These are phyloP conservation scores for Biston betularia DNA, from an alignment of 2,888 invertebrate genomes.

Conservation along the genomic window DNA sequence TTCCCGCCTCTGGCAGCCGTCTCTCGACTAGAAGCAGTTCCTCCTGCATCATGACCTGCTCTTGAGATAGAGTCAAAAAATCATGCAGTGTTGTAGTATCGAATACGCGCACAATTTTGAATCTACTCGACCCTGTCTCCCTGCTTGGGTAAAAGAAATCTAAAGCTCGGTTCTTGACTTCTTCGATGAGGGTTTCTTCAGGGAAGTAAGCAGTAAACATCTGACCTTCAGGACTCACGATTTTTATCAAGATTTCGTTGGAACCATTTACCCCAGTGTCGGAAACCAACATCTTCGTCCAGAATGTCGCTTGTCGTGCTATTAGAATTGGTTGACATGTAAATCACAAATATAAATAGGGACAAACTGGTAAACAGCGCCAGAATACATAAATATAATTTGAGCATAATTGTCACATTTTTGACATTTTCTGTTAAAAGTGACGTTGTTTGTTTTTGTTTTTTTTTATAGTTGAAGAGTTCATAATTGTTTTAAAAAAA, in stretches of 20 bases:
- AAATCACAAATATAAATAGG: conserved; percentile 58
- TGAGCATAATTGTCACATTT: conserved; percentile 60
- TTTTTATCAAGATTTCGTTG: conserved; percentile 68
- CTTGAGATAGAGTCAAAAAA: conserved; percentile 72
- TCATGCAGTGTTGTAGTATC: conserved; percentile 75
- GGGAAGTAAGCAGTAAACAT: conserved; percentile 68
- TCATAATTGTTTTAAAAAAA: background rate
- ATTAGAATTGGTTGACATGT: conserved; percentile 8
- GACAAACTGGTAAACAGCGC: conserved; percentile 63
- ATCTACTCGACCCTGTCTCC: conserved; percentile 68
- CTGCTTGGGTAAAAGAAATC: conserved; percentile 77
- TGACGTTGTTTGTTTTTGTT: conserved; percentile 24
- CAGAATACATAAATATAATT: conserved; percentile 60
- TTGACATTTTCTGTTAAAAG: conserved; percentile 12
- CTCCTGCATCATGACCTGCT: conserved; percentile 71
- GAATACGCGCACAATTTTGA: conserved; percentile 72
- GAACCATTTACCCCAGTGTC: conserved; percentile 61
- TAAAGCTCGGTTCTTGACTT: conserved; percentile 73
- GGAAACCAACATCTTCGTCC: conserved; percentile 66
- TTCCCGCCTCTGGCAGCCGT: conserved; percentile 71
- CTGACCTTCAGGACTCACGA: conserved; percentile 76
- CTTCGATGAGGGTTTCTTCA: conserved; percentile 75
- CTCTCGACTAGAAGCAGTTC: conserved; percentile 74
- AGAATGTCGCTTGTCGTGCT: background rate
- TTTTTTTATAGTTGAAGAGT: conserved; percentile 13